phyloP scores from a whole-genome alignment of 2,797 vertebrate species.

The Aplochiton taeniatus region DNA sequence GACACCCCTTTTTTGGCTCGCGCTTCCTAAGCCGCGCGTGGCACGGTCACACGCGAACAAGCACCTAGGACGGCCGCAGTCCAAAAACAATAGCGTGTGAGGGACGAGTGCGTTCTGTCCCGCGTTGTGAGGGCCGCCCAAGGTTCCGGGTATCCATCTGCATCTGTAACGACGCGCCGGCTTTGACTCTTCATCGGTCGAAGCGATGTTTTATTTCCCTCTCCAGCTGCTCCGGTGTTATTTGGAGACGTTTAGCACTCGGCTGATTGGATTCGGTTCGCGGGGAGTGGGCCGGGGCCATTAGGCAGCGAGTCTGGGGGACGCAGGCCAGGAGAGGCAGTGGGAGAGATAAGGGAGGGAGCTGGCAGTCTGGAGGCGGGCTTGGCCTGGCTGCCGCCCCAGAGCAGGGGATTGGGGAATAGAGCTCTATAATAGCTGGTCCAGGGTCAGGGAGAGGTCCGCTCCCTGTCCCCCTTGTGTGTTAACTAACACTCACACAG shows the following conservation, averaged over 20 bases:
- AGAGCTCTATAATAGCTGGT: constrained; percentile 74
- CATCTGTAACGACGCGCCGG: constrained; percentile 12
- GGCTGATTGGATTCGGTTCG: constrained; percentile 66
- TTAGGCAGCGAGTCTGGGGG: constrained; percentile 67
- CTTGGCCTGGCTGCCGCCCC: constrained; percentile 64
- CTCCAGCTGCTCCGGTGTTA: constrained; percentile 45
- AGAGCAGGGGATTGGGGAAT: constrained; percentile 75
- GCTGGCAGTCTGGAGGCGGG: constrained; percentile 40
- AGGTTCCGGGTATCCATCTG: neutral
- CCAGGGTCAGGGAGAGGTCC: constrained; percentile 72
- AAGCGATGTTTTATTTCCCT: constrained; percentile 36
- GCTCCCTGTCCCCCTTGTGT: constrained; percentile 62
- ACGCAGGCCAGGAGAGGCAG: constrained; percentile 65
- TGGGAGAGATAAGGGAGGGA: constrained; percentile 65
- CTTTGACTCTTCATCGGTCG: constrained; percentile 39
- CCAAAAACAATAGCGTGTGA: no score
- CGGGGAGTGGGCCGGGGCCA: constrained; percentile 59
- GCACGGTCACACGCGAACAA: neutral
- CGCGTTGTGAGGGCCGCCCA: neutral
- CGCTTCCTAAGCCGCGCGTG: constrained; percentile 5
- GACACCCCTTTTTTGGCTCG: constrained; percentile 30
- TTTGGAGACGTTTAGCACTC: constrained; percentile 61
- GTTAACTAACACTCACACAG: constrained; percentile 75
- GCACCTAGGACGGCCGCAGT: no score
- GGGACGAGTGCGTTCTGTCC: neutral